Base-by-base conservation (phyloP, 2,888 invertebrate species). In the Drosophila meridiana region DNA sequence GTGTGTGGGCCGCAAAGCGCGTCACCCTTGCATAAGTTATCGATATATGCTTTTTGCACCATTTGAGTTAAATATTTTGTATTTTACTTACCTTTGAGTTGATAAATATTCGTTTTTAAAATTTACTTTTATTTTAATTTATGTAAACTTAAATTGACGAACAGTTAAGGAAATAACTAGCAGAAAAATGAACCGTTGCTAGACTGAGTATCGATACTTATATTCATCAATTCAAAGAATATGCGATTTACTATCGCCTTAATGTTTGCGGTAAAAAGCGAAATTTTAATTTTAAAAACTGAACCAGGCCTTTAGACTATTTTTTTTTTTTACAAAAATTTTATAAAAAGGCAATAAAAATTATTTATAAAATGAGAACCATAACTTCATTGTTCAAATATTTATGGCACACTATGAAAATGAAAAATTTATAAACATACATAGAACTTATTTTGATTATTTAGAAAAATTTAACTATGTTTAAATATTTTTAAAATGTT, bases 1-100 rank as follows among this genome's bases (percentile, higher is more conserved):
- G 68, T 68, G 68, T 67, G 58, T 26, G 68, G 50, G 68, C 40
- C 67, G 8, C 20, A 30, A 20, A n/a, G 34, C 48, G 38, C 26
- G 56, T 11, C 9, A 36, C 36, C n/a, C 8, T 50, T 57, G 26
- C 20, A 3, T 8, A 7, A n/a, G 4, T 1, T 57, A 70, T 71
- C 70, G 70, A 70, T 71, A 57, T 32, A 34, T 52, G n/a, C 14
- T 14, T 14, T n/a, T 42, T 34, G 34, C 3, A 34, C 4, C 3
- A 30, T 7, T 42, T 5, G 7, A 4, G 20, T 4, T 0, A 20
- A 30, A 20, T 26, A 4, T 1, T 20, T 55, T 26, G 8, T 8
- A 14, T 11, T 26, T 9, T 11, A 13, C 9, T 7, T n/a, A 9
- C 14, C 11, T 42, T 13, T 32, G 0, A 40, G 9, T 20, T 20